These are phyloP conservation scores for Thalassoma bifasciatum DNA, from an alignment of 2,113 vertebrate genomes.

Conservation along the genomic window DNA sequence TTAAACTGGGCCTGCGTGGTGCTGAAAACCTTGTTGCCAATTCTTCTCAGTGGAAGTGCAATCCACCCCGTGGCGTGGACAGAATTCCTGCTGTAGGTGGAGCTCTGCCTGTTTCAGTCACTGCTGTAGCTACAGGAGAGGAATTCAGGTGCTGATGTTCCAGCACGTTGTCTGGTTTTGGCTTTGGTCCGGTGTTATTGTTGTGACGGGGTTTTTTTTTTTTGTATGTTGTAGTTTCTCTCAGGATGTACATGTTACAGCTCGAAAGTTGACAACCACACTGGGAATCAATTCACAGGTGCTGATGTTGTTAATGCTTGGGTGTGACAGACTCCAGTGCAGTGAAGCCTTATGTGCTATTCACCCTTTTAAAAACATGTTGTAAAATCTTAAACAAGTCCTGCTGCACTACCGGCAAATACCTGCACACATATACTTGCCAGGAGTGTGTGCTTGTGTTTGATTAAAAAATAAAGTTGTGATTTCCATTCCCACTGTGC, in stretches of 20 bases:
- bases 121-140: slow-evolving; percentile 3
- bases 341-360: neutral
- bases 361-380: slow-evolving; percentile 36
- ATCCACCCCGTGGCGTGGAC: neutral
- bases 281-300: slow-evolving; percentile 4
- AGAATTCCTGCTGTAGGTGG: slow-evolving; percentile 39
- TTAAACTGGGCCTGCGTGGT: neutral
- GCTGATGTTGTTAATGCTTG: slow-evolving; percentile 19
- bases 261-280: slow-evolving; percentile 27
- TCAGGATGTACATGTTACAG: neutral
- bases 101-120: slow-evolving; percentile 31
- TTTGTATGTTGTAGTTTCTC: neutral
- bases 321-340: slow-evolving; percentile 21
- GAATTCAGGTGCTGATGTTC: slow-evolving; percentile 51
- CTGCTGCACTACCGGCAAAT: neutral
- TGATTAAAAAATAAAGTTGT: slow-evolving; percentile 39
- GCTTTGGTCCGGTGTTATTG: slow-evolving; percentile 20
- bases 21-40: slow-evolving; percentile 1
- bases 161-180: slow-evolving; percentile 24
- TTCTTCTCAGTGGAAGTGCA: neutral
- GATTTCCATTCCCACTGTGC: slow-evolving; percentile 18
- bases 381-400: neutral
- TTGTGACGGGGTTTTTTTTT: slow-evolving; percentile 6
- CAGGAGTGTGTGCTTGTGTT: slow-evolving; percentile 23
- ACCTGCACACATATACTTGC: neutral